phyloP scores from a whole-genome alignment of 2,113 vertebrate genomes.

The Narcine bancroftii region DNA sequence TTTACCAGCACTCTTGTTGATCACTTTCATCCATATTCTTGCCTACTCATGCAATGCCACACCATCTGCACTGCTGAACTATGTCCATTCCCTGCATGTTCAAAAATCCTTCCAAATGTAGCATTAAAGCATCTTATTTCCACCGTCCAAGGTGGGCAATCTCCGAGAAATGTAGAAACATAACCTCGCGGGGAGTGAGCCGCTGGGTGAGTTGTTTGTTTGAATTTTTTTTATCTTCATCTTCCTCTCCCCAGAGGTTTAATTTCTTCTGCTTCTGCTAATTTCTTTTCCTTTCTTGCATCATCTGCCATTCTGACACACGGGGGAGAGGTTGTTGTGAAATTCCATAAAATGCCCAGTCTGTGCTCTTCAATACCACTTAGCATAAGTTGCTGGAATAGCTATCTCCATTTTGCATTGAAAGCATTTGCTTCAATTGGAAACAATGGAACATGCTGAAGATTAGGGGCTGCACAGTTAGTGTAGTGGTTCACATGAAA shows the following conservation, averaged over 20 bases:
- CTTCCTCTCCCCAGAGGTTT: conserved; percentile 10
- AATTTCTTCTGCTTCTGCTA: not conserved
- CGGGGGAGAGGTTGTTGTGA: not conserved
- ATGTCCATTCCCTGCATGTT: not conserved
- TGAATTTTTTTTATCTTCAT: not conserved
- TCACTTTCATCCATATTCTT: too few relatives aligned
- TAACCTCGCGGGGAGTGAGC: not conserved
- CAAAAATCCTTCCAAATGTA: not conserved
- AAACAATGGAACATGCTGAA: not conserved
- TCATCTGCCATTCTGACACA: not conserved
- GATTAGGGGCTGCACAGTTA: too few relatives aligned
- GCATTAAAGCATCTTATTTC: not conserved
- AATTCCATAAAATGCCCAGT: not conserved
- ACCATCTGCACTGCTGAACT: not conserved
- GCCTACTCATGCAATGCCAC: not conserved
- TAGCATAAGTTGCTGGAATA: not conserved
- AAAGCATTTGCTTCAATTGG: not conserved
- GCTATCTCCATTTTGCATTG: not conserved
- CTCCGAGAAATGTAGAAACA: not conserved
- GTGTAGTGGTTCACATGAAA: too few relatives aligned
- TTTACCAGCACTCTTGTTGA: too few relatives aligned
- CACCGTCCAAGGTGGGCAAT: not conserved
- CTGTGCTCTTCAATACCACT: not conserved
- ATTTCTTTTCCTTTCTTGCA: conserved; percentile 16
- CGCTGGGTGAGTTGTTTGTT: not conserved